Evolutionary conservation across 2,888 invertebrate genomes (phyloP).

Genomic region (Autographa pulchrina): DNA sequence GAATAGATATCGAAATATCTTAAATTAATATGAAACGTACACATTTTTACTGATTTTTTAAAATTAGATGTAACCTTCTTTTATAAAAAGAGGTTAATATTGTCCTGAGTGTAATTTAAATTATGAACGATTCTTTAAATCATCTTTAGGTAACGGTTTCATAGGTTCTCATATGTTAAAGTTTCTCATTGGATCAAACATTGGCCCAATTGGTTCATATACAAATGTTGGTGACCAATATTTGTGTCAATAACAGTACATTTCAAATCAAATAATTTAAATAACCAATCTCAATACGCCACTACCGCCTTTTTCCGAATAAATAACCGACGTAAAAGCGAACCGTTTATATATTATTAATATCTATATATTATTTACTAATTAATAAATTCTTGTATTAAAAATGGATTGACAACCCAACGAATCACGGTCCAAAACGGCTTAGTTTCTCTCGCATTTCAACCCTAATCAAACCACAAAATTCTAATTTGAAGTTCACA

Average conservation of each 20-base stretch:
- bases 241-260: background rate
- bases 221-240: background rate
- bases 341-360: slow-evolving; percentile 56
- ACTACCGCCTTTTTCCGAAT: slow-evolving; percentile 40
- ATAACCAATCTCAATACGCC: slow-evolving; percentile 43
- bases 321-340: slow-evolving; percentile 53
- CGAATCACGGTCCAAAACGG: background rate
- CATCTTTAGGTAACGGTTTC: background rate
- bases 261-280: slow-evolving; percentile 24
- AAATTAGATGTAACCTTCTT: background rate
- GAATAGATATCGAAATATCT: background rate
- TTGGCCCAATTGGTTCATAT: background rate
- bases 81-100: background rate
- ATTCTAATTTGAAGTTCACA: too few species aligned
- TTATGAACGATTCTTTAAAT: background rate
- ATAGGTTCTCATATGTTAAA: background rate
- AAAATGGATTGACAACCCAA: slow-evolving; percentile 14
- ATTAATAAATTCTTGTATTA: slow-evolving; percentile 38
- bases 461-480: too few species aligned
- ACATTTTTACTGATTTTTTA: background rate
- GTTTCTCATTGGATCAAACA: background rate
- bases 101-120: background rate
- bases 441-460: background rate
- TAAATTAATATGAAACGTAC: background rate
- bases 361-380: slow-evolving; percentile 59